phyloP scores from a whole-genome alignment of 2,113 vertebrate species.

The Macquaria ambigua region DNA sequence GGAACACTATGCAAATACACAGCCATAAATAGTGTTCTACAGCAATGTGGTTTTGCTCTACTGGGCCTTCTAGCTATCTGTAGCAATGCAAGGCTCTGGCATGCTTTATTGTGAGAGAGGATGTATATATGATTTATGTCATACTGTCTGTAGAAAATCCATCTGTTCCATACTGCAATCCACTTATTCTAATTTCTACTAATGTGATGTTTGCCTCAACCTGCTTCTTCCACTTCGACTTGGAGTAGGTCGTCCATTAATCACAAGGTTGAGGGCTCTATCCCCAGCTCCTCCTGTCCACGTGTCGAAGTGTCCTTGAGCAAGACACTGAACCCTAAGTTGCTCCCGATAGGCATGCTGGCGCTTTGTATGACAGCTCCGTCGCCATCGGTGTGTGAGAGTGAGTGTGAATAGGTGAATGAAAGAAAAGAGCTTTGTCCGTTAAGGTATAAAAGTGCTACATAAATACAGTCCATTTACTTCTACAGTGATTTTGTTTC shows the following conservation, averaged over 20 bases:
- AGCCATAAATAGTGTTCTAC: not conserved
- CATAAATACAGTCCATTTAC: too few species aligned
- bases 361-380: too few species aligned
- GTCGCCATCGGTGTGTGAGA: too few species aligned
- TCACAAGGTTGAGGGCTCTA: too few species aligned
- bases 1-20: constrained; percentile 15
- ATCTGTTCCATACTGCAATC: not conserved
- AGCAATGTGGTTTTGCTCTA: not conserved
- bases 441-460: too few species aligned
- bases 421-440: too few species aligned
- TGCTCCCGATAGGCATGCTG: too few species aligned
- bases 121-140: not conserved
- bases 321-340: too few species aligned
- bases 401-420: too few species aligned
- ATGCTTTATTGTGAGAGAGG: not conserved
- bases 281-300: too few species aligned
- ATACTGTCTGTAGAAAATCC: not conserved
- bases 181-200: not conserved
- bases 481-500: not conserved
- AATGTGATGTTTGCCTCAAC: not conserved
- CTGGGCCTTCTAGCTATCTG: not conserved
- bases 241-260: too few species aligned
- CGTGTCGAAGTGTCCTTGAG: too few species aligned
- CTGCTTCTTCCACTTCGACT: not conserved
- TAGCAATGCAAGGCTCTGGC: not conserved